Evolutionary conservation across 2,113 vertebrate genomes (phyloP), one percentile per base, ranked within the genome.

Genomic region (Stictonetta naevosa): DNA sequence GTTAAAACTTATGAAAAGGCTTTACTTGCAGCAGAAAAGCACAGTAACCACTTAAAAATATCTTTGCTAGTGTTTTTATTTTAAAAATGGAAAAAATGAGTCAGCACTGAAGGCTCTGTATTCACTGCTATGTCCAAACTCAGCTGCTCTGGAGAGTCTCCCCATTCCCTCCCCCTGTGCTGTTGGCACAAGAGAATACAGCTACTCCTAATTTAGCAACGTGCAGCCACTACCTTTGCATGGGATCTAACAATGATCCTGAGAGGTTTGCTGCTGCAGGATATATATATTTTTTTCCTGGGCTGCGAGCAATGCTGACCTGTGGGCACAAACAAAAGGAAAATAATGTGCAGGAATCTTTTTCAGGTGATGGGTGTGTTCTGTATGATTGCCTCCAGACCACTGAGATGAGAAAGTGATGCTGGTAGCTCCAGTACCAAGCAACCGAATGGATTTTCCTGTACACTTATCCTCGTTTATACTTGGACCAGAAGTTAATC

Each of bases 81-180:
- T 94, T 84, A 93, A 95, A 97, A 97, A 92, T 92, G 95, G 95
- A 96, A 96, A 94, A 96, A 96, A 36, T 92, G 92, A 96, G 95
- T 96, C 95, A 95, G 90, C 92, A 76, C 48, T 72, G 73, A 82
- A 79, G n/a, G 77, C 90, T 93, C 40, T 88, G 62, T 90, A n/a
- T 88, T 96, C 83, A 62, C 36, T 94, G 73, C 71, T 86, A 15
- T 64, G 76, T 78, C 83, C 85, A 88, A 96, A 88, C 80, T 96
- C 83, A 86, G 95, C 83, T 94, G 69, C 76, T 94, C 91, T 88
- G 88, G 81, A 93, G 88, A 95, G 71, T 87, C 36, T 95, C 74
- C 75, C 22, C 63, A 10, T 93, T 87, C 87, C 91, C 93, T 84
- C 16, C 89, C 64, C 72, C 86, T 59, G 69, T 73, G 74, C 50